phyloP scores from a whole-genome alignment of 1,140 invertebrate genomes.

The Hydropsyche tenuis region DNA sequence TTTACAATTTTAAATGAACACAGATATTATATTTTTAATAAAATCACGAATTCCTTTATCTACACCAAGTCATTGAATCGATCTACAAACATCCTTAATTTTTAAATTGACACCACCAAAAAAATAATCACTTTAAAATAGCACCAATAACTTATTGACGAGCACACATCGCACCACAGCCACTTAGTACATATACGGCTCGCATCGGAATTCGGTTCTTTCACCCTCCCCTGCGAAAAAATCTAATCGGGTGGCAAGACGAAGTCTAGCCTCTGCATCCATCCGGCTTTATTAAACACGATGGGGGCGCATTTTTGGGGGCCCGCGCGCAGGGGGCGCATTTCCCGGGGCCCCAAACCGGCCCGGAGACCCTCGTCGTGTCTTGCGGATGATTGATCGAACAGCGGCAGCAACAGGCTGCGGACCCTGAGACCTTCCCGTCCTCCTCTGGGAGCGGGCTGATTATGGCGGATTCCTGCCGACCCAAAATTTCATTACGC shows the following conservation, averaged over 20 bases:
- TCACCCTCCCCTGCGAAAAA: not conserved
- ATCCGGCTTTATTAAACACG: slow-evolving; percentile 18
- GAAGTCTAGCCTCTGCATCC: not conserved
- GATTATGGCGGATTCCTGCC: slow-evolving; percentile 2
- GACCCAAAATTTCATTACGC: slow-evolving; percentile 23
- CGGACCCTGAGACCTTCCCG: not conserved
- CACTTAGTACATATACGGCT: too few relatives aligned
- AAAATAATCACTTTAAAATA: too few relatives aligned
- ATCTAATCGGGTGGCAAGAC: not conserved
- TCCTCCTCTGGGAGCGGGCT: too few relatives aligned
- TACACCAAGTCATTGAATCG: too few relatives aligned
- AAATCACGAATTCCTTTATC: too few relatives aligned
- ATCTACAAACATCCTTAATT: too few relatives aligned
- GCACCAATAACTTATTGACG: too few relatives aligned
- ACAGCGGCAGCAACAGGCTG: slow-evolving; percentile 26
- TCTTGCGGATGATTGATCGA: slow-evolving; percentile 34
- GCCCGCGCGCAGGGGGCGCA: not conserved
- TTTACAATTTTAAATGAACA: too few relatives aligned
- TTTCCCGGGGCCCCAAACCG: not conserved
- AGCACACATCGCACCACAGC: too few relatives aligned
- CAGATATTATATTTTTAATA: too few relatives aligned
- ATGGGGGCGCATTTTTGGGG: slow-evolving; percentile 8
- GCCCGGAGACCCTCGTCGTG: not conserved
- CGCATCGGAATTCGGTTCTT: not conserved
- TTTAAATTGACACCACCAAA: too few relatives aligned